Evolutionary conservation across 2,888 invertebrate species (phyloP).

Genomic region (Acanthacorydalis orientalis): DNA sequence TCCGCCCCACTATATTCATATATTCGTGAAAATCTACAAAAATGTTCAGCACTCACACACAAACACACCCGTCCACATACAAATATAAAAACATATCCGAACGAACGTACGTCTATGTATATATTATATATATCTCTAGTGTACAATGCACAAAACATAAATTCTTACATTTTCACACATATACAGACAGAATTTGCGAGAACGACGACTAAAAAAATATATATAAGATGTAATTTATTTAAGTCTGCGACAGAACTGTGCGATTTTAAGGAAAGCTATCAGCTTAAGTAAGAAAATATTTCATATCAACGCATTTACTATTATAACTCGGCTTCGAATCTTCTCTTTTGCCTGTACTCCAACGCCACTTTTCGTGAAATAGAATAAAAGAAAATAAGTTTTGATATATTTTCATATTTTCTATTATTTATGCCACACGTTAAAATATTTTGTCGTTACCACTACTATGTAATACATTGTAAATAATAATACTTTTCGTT

Average conservation of each 20-base stretch:
- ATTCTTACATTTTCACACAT: too few species aligned
- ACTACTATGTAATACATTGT: too few species aligned
- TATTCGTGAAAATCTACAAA: background rate
- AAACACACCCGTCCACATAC: background rate
- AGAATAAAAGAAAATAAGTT: too few species aligned
- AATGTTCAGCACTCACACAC: background rate
- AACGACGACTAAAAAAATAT: background rate
- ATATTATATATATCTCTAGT: too few species aligned
- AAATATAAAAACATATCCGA: background rate
- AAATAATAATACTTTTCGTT: too few species aligned
- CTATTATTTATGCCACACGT: too few species aligned
- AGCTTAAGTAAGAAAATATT: slow-evolving; percentile 31
- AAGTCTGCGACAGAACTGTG: slow-evolving; percentile 20
- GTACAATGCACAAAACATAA: too few species aligned
- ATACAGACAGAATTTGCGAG: background rate
- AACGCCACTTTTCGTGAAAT: too few species aligned
- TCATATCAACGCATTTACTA: slow-evolving; percentile 22
- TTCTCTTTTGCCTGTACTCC: too few species aligned
- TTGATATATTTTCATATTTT: too few species aligned
- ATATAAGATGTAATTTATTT: slow-evolving; percentile 4
- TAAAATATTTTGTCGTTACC: too few species aligned
- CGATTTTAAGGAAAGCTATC: slow-evolving; percentile 32
- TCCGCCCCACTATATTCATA: background rate
- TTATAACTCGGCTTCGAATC: too few species aligned
- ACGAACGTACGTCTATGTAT: background rate